Conservation (phyloP, 1,140 invertebrate genomes). For the Fopius arisanus region DNA sequence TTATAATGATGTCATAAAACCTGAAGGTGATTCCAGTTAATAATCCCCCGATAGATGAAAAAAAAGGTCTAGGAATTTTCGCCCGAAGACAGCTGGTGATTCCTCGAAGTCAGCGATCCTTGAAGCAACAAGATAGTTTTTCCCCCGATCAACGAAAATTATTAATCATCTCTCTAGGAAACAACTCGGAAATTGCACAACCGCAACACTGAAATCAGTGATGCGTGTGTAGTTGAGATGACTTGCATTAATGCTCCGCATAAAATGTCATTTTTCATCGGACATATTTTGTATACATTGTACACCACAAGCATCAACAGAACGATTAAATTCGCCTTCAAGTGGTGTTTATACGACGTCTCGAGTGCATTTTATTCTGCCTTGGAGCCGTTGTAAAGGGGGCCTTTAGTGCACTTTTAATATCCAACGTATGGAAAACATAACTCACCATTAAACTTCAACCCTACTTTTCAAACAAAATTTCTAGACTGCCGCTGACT, state of each 20-base stretch:
- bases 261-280: conserved; percentile 14
- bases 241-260: conserved; percentile 23
- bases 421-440: neutral
- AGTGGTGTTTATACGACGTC: neutral
- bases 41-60: neutral
- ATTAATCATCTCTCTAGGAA: neutral
- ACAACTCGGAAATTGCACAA: conserved; percentile 17
- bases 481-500: neutral
- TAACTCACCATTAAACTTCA: neutral
- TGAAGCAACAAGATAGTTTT: neutral
- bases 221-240: conserved; percentile 18
- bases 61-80: neutral
- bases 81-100: neutral
- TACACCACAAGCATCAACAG: neutral
- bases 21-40: neutral
- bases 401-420: neutral
- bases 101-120: neutral
- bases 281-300: neutral
- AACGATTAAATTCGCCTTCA: neutral
- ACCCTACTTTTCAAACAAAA: neutral
- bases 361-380: neutral
- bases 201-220: conserved; percentile 17
- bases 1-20: neutral
- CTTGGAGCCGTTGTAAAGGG: neutral
- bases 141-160: neutral